A percentile compares a stretch with the other conserved stretches of the same genome.
These are phyloP conservation scores for Phania funesta DNA, from an alignment of 2,888 invertebrate species.

Conservation along the genomic window DNA sequence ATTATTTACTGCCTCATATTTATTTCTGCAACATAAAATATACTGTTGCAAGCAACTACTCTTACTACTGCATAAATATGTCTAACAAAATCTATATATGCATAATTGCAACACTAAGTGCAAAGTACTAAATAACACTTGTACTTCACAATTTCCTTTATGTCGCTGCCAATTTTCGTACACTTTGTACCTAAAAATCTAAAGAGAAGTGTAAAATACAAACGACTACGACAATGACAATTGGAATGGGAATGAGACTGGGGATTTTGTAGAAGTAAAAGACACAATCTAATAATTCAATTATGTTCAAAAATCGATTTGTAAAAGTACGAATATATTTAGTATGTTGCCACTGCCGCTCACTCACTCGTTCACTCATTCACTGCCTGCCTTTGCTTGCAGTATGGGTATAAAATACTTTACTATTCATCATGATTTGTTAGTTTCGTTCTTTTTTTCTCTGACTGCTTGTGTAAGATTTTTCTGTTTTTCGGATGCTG, in stretches of 20 bases:
- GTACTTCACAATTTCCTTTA: conserved; percentile 42
- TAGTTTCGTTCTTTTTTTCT: background rate
- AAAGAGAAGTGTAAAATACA: background rate
- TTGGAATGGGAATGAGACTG: background rate
- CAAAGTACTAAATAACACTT: conserved; percentile 23
- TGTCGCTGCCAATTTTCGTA: conserved; percentile 39
- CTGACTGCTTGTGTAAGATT: background rate
- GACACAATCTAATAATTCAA: conserved; percentile 64
- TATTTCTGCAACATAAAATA: conserved; percentile 9
- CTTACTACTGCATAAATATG: background rate
- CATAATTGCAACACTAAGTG: conserved; percentile 8
- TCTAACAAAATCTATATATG: background rate
- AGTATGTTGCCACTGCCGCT: conserved; percentile 29
- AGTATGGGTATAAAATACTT: conserved; percentile 1
- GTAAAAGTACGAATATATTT: conserved; percentile 40
- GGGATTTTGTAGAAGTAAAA: background rate
- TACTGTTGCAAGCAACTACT: background rate
- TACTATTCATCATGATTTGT: conserved; percentile 39
- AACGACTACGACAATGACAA: background rate
- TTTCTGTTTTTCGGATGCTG: background rate
- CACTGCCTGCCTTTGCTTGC: conserved; percentile 3
- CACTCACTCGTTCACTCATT: too few species aligned
- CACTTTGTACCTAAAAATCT: conserved; percentile 3
- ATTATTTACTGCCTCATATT: conserved; percentile 36
- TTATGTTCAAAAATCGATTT: conserved; percentile 65